These are phyloP conservation scores for Apus apus DNA, from an alignment of 2,113 vertebrate genomes.

Conservation along the genomic window DNA sequence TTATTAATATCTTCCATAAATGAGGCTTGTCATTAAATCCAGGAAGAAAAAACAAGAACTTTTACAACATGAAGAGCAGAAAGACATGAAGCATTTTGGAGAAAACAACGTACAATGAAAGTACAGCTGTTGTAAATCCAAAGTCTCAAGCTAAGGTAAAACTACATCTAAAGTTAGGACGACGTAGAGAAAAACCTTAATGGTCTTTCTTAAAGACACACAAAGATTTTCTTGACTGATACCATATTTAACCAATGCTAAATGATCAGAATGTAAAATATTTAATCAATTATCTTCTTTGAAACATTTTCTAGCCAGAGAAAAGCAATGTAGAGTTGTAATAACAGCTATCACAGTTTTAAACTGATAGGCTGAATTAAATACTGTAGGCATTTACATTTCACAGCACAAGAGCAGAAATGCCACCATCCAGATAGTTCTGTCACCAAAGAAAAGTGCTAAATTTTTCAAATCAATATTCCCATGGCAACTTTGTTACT, in stretches of 20 bases:
- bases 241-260: background rate
- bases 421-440: background rate
- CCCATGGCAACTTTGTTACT: background rate
- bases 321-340: background rate
- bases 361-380: background rate
- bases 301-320: background rate
- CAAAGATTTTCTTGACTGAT: background rate
- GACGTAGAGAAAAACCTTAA: background rate
- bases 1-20: constrained; percentile 15
- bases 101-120: background rate
- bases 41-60: constrained; percentile 47
- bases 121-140: background rate
- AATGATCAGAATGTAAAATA: background rate
- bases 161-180: background rate
- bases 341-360: background rate
- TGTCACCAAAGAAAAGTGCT: background rate
- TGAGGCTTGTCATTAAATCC: constrained; percentile 24
- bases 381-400: background rate
- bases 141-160: background rate
- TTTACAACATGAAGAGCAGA: background rate
- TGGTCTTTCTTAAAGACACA: background rate
- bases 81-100: background rate
- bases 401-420: background rate
- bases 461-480: constrained; percentile 23
- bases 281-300: background rate